These are phyloP conservation scores for Podarcis lilfordi DNA, from an alignment of 2,797 vertebrate species.

Conservation along the genomic window DNA sequence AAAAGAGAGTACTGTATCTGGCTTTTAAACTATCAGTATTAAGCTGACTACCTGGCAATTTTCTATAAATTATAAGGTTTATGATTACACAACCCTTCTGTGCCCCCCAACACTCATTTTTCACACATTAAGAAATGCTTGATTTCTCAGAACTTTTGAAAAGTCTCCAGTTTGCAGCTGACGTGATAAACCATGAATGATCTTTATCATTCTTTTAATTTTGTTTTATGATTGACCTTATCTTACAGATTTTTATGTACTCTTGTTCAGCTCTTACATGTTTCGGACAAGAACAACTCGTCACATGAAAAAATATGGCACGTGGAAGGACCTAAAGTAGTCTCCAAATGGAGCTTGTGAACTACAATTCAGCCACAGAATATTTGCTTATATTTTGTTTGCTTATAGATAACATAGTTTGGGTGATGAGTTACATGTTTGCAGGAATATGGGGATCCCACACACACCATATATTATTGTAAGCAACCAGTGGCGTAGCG, in stretches of 20 bases:
- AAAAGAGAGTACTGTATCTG: background rate
- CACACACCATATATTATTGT: background rate
- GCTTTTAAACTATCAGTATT: background rate
- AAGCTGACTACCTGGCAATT: conserved; percentile 1
- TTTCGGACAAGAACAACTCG: background rate
- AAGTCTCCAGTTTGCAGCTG: background rate
- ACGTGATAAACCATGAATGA: no score
- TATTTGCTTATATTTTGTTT: no score
- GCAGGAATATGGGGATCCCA: background rate
- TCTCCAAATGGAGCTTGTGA: background rate
- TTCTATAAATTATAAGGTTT: background rate
- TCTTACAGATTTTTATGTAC: no score
- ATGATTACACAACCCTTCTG: conserved; percentile 12
- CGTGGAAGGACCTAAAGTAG: background rate
- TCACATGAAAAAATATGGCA: background rate
- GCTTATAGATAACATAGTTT: no score
- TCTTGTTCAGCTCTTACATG: no score
- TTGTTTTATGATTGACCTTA: no score
- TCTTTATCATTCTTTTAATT: no score
- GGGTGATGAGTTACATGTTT: no score
- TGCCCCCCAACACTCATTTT: conserved; percentile 20
- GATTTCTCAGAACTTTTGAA: background rate
- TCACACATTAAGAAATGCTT: conserved; percentile 7
- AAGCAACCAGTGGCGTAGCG: no score
- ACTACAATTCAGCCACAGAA: background rate